These are phyloP conservation scores for Malaclemys terrapin DNA, from an alignment of 2,113 vertebrate species.

Conservation along the genomic window DNA sequence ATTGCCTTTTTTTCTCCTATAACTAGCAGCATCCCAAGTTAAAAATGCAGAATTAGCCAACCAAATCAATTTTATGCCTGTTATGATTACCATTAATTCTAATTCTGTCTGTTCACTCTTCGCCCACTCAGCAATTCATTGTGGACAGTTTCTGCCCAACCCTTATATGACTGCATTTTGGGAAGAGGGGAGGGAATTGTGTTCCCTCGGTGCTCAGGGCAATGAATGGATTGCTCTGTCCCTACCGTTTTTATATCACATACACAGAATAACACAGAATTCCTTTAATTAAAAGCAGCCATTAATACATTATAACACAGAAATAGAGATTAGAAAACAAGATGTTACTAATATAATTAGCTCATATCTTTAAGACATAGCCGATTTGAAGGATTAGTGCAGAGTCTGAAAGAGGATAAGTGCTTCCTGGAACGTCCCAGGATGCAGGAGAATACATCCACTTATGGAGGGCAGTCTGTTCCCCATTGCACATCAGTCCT, in stretches of 20 bases:
- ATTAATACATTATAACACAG: neutral
- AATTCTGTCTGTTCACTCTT: neutral
- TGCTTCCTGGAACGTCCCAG: neutral
- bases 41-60: slow-evolving; percentile 16
- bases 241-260: neutral
- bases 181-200: neutral
- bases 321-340: too few relatives aligned
- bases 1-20: slow-evolving; percentile 44
- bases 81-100: slow-evolving; percentile 19
- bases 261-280: neutral
- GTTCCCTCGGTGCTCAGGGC: neutral
- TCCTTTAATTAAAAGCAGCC: neutral
- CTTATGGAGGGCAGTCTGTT: neutral
- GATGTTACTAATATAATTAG: neutral
- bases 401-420: neutral
- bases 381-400: neutral
- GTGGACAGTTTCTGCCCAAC: neutral
- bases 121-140: neutral
- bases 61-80: neutral
- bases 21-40: slow-evolving; percentile 36
- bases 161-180: neutral
- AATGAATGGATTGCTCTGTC: neutral
- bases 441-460: neutral
- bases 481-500: neutral
- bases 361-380: neutral